phyloP scores from a whole-genome alignment of 2,797 vertebrate genomes.

The Muraenolepis orangiensis region DNA sequence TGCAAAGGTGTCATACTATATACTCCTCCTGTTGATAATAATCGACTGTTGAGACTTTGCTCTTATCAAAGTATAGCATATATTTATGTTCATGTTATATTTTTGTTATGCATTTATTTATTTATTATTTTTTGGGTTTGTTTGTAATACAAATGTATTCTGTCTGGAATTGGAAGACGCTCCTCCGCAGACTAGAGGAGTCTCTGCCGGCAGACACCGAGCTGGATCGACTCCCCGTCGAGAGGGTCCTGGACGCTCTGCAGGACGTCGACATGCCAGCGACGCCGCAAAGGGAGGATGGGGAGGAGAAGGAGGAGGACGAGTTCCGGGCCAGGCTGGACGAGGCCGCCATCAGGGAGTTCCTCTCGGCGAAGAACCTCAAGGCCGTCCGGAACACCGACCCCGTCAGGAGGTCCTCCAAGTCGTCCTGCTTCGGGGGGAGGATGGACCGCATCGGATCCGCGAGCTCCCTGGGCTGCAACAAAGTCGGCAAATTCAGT shows the following conservation, averaged over 20 bases:
- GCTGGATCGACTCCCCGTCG: slow-evolving; percentile 14
- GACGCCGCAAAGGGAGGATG: background rate
- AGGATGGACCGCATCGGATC: slow-evolving; percentile 84
- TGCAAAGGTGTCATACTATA: background rate
- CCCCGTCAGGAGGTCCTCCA: slow-evolving; percentile 54
- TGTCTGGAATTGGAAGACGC: slow-evolving; percentile 53
- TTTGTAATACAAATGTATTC: background rate
- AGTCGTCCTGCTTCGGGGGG: slow-evolving; percentile 86
- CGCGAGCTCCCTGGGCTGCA: slow-evolving; percentile 80
- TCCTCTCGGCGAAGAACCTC: slow-evolving; percentile 61
- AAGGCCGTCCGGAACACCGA: slow-evolving; percentile 62
- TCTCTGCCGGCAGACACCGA: slow-evolving; percentile 39
- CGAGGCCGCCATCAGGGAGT: slow-evolving; percentile 47
- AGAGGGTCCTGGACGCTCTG: slow-evolving; percentile 17
- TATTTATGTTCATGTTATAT: no score
- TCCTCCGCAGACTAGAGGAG: slow-evolving; percentile 67
- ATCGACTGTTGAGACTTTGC: background rate
- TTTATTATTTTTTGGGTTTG: background rate
- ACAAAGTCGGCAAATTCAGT: slow-evolving; percentile 68
- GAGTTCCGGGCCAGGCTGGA: slow-evolving; percentile 30
- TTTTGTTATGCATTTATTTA: background rate
- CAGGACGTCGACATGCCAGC: slow-evolving; percentile 22
- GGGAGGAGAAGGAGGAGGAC: background rate
- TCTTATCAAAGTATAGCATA: no score
- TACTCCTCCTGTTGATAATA: background rate